Evolutionary conservation across 2,888 invertebrate species (phyloP).

Genomic region (Cephus sareptanus): DNA sequence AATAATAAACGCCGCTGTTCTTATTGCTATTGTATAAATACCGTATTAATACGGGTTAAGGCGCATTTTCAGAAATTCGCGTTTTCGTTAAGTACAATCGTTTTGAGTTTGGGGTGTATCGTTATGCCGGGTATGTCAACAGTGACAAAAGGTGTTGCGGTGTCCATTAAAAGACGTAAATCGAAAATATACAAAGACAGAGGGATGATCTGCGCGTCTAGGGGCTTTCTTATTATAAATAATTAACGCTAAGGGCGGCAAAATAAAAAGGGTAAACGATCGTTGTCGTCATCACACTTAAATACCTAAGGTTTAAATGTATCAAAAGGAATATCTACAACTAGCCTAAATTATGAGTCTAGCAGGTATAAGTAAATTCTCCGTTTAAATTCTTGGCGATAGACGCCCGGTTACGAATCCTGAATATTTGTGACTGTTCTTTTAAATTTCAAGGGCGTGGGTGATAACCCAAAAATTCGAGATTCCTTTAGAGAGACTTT

Average conservation of each 20-base stretch:
- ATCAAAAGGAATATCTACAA: conserved; percentile 17
- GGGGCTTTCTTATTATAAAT: neutral
- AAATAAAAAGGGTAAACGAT: neutral
- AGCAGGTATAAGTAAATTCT: conserved; percentile 47
- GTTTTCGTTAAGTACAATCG: neutral
- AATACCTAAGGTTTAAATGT: conserved; percentile 8
- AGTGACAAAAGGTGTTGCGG: neutral
- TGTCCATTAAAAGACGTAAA: neutral
- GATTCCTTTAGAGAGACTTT: conserved; percentile 1
- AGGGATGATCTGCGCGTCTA: neutral
- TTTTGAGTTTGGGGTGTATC: neutral
- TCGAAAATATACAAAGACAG: neutral
- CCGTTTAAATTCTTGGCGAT: conserved; percentile 19
- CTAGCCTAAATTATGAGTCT: conserved; percentile 27
- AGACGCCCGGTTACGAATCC: neutral
- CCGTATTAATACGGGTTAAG: neutral
- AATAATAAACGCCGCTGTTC: neutral
- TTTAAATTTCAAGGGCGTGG: neutral
- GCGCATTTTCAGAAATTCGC: neutral
- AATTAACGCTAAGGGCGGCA: neutral
- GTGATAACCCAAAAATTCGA: neutral
- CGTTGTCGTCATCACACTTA: neutral
- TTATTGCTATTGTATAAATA: neutral
- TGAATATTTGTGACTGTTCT: neutral
- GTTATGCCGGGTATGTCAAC: neutral